Evolutionary conservation across 2,113 vertebrate genomes (phyloP).

Genomic region (Pollachius pollachius): DNA sequence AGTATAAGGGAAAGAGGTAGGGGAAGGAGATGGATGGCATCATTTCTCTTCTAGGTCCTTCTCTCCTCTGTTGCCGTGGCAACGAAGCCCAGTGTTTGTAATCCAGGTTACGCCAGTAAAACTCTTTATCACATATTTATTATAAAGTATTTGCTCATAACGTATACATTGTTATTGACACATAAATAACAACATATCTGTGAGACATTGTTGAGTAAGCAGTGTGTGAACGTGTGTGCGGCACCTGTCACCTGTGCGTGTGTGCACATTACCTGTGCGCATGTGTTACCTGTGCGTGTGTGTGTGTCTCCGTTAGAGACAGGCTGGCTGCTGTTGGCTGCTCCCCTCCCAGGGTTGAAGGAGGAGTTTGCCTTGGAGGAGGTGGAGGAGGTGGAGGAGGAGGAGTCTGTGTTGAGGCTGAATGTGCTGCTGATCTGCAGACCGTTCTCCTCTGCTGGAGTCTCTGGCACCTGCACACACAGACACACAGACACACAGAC

Average conservation of each 20-base stretch:
- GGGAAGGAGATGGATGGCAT: background rate
- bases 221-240: too few relatives aligned
- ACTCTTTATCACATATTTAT: too few relatives aligned
- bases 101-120: too few relatives aligned
- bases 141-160: too few relatives aligned
- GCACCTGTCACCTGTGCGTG: too few relatives aligned
- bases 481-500: background rate
- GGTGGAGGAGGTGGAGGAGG: conserved; percentile 39
- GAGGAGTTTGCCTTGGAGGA: conserved; percentile 64
- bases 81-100: background rate
- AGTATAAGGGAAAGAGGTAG: background rate
- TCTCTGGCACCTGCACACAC: conserved; percentile 23
- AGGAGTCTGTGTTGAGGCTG: conserved; percentile 80
- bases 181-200: too few relatives aligned
- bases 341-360: conserved; percentile 92
- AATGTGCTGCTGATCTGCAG: conserved; percentile 88
- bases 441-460: conserved; percentile 79
- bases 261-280: too few relatives aligned
- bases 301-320: conserved; percentile 89
- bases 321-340: conserved; percentile 80
- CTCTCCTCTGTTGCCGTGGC: background rate
- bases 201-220: too few relatives aligned
- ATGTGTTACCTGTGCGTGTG: too few relatives aligned
- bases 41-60: background rate
- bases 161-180: too few relatives aligned